Base-by-base conservation (phyloP, 35 echinoderm and acorn worm genomes). In the Acanthaster planci region DNA sequence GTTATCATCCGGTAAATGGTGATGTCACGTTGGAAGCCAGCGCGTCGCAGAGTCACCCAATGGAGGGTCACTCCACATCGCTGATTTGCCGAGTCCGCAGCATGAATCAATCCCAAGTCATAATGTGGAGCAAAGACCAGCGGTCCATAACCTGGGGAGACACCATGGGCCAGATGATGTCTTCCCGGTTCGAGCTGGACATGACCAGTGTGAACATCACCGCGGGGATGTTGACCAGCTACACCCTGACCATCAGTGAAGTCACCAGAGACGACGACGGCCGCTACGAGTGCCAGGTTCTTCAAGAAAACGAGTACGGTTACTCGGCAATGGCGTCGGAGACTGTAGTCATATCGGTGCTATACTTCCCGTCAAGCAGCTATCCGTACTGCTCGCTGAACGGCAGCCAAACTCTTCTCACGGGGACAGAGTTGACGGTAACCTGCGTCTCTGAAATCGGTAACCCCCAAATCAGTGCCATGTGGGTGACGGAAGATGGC, bases 131-230 rank as follows among this genome's bases (percentile, higher is more conserved):
- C 15, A 72, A 72, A 26, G 64, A 72, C 64, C 64, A 29, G 64
- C 22, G 34, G 64, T 72, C 34, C 64, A 72, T 72, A 19, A 72
- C 64, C 2, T 72, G 64, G 64, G 64, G 64, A 31, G 29, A 72
- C 34, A 31, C 64, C 64, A 72, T 72, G 64, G 64, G 64, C 10
- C 64, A 72, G 26, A 72, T 72, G 64, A 72, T 72, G 64, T 72
- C 64, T 19, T 72, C 64, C 26, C 18, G 64, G 30, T 72, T 72
- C 64, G 64, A 72, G 30, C 64, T 72, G 8, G 64, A 31, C 64
- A 72, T 72, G 64, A 29, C 22, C 19, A 34, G 26, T 26, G 30
- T 21, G 64, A 72, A 72, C 64, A 34, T 14, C 64, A 26, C 26
- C 14, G 64, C 10, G 64, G n/a, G 15, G 26, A 72, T 31, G 7